Evolutionary conservation across 2,888 invertebrate genomes (phyloP).

Genomic region (Stenodera caucasica): DNA sequence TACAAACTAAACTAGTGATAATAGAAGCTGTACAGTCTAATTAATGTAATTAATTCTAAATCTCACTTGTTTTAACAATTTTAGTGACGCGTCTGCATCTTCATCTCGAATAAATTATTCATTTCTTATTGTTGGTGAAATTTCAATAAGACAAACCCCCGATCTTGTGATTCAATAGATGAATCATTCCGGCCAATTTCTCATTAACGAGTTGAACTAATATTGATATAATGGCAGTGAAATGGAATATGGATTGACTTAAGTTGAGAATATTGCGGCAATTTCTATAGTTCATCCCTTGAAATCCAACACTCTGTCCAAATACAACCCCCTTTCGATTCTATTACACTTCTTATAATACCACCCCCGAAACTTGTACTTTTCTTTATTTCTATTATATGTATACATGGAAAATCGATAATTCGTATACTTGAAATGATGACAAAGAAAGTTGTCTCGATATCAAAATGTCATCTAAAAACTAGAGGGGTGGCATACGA

Average conservation of each 20-base stretch:
- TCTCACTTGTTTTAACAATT: no score
- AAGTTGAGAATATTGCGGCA: background rate
- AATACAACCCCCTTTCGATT: constrained; percentile 38
- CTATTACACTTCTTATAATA: constrained; percentile 35
- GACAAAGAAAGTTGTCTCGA: constrained; percentile 43
- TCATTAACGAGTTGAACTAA: background rate
- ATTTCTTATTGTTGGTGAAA: no score
- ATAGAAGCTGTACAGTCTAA: background rate
- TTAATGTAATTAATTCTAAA: background rate
- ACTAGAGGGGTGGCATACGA: constrained; percentile 44
- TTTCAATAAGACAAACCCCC: no score
- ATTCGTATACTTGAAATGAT: constrained; percentile 26
- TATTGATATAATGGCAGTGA: background rate
- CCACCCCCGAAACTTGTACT: constrained; percentile 10
- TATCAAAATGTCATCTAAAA: constrained; percentile 54
- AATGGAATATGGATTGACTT: background rate
- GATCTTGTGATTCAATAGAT: no score
- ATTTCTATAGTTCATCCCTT: background rate
- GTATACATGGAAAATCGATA: constrained; percentile 33
- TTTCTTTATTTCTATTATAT: constrained; percentile 4
- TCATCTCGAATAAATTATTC: no score
- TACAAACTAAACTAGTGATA: background rate
- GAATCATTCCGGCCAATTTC: background rate
- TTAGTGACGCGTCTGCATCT: no score
- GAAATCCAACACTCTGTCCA: constrained; percentile 6